A percentile compares a stretch with the other conserved stretches of the same genome.
These are phyloP conservation scores for Thalassoma bifasciatum DNA, from an alignment of 2,113 vertebrate species.

Conservation along the genomic window DNA sequence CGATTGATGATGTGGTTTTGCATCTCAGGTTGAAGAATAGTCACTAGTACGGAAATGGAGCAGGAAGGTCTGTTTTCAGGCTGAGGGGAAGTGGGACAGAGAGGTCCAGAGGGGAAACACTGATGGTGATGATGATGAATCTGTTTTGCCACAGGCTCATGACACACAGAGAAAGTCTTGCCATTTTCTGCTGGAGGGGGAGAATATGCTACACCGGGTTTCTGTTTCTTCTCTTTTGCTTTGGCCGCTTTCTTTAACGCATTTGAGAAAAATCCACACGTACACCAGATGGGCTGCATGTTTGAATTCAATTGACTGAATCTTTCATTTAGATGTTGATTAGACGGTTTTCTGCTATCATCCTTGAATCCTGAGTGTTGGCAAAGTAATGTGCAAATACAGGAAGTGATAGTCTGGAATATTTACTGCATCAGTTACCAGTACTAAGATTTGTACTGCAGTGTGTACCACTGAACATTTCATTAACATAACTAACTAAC, in stretches of 20 bases:
- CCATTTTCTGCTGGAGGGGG: slow-evolving; percentile 3
- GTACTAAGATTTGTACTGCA: not conserved
- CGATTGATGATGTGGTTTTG: not conserved
- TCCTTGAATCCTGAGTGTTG: too few relatives aligned
- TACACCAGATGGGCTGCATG: not conserved
- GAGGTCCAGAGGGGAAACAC: slow-evolving; percentile 17
- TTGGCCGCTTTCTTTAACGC: not conserved
- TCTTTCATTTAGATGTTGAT: too few relatives aligned
- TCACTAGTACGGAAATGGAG: not conserved
- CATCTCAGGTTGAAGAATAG: not conserved
- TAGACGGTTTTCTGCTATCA: too few relatives aligned
- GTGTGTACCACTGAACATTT: too few relatives aligned
- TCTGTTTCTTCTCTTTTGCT: slow-evolving; percentile 8
- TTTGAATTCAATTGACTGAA: not conserved
- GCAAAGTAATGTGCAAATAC: too few relatives aligned
- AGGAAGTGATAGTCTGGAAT: too few relatives aligned
- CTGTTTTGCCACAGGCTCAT: slow-evolving; percentile 33
- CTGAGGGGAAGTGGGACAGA: slow-evolving; percentile 19
- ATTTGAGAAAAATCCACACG: not conserved
- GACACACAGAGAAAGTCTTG: slow-evolving; percentile 22
- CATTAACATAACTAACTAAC: too few relatives aligned
- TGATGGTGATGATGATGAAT: slow-evolving; percentile 53
- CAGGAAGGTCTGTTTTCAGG: slow-evolving; percentile 27
- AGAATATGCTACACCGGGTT: slow-evolving; percentile 15
- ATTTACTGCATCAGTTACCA: not conserved